Conservation (phyloP, 35 echinoderm and acorn worm species). For the Acanthaster planci region DNA sequence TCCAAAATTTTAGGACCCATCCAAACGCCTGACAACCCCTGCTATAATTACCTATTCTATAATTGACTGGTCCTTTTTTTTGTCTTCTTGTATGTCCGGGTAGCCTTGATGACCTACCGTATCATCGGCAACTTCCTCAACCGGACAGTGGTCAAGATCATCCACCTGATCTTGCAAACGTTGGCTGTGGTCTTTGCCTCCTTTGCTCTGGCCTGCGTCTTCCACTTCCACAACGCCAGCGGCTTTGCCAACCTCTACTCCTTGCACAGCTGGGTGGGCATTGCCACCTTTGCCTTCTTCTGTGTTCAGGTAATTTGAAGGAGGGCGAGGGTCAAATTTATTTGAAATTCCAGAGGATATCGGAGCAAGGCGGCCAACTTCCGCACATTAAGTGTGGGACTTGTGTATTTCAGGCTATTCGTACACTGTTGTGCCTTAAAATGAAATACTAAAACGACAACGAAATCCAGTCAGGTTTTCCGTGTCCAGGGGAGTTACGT, state of each 20-base stretch:
- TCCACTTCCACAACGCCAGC: constrained; percentile 59
- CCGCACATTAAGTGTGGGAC: not conserved
- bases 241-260: constrained; percentile 54
- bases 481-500: too few relatives aligned
- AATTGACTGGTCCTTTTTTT: too few relatives aligned
- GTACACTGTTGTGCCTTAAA: not conserved
- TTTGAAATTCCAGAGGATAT: not conserved
- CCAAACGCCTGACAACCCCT: too few relatives aligned
- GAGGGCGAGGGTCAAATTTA: not conserved
- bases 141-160: constrained; percentile 59
- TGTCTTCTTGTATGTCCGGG: not conserved
- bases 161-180: constrained; percentile 54
- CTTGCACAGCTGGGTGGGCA: constrained; percentile 80
- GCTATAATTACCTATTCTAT: too few relatives aligned
- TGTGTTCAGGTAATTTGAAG: constrained; percentile 61
- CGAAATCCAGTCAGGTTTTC: too few relatives aligned
- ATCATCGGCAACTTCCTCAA: constrained; percentile 42
- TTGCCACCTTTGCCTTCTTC: constrained; percentile 69
- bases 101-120: constrained; percentile 73
- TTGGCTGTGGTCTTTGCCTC: constrained; percentile 53
- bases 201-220: constrained; percentile 64
- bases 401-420: not conserved
- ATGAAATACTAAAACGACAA: too few relatives aligned
- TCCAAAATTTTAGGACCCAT: too few relatives aligned
- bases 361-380: not conserved